Base-by-base conservation (phyloP, 2,888 invertebrate genomes). In the Monopis laevigella region DNA sequence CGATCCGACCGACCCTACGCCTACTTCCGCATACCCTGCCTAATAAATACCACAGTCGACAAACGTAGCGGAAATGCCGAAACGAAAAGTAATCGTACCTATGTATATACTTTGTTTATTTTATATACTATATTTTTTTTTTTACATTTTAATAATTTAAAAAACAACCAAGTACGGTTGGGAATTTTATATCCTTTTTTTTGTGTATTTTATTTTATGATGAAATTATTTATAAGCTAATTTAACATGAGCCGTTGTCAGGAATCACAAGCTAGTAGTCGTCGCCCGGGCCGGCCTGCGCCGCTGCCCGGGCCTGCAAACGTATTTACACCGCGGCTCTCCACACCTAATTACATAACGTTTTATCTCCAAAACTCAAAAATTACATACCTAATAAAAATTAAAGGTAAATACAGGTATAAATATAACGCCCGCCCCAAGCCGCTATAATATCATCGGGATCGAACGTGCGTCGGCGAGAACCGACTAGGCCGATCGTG, bases 61-160 rank as follows among this genome's bases (percentile, higher is more conserved):
- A 70, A 73, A 73, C 63, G 67, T 60, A 68, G 62, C 67, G 65
- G 62, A 72, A 73, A 77, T 73, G 73, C 72, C 77, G 69, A 74
- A 77, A 73, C 67, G 71, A 77, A 78, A 77, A 78, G 75, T 77
- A 80, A 78, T 80, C 80, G 80, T 80, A 80, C 80, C 78, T 78
- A 78, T n/a, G n/a, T n/a, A n/a, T n/a, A n/a, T 77, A 77, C 66
- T 77, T 78, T 74, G 72, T 77, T 75, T 78, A n/a, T n/a, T n/a
- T n/a, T n/a, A 78, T 75, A 78, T 62, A 66, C 80, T 78, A 78
- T 46, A 78, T 42, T 71, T 77, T 78, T 80, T 80, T 68, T 80
- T 80, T 80, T 78, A 78, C 75, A 77, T 80, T 78, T 80, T 80
- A 80, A 80, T 80, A 80, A 80, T 80, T 80, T 80, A 80, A 80